These are phyloP conservation scores for Microdon myrmicae DNA, from an alignment of 2,888 invertebrate genomes.

Conservation along the genomic window DNA sequence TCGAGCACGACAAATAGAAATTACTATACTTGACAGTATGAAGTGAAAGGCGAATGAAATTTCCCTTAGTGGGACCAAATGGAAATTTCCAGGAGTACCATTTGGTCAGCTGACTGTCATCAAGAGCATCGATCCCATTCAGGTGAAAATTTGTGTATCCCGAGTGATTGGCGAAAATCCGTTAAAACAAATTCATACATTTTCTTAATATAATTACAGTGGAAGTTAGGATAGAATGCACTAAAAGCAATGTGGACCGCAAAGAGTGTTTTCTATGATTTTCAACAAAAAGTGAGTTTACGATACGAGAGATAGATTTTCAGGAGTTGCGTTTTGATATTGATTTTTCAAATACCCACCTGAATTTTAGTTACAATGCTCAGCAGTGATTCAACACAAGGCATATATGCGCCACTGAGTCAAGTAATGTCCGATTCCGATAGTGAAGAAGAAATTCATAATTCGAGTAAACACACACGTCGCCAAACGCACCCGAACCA, in stretches of 20 bases:
- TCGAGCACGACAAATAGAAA: no score
- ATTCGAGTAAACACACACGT: slow-evolving; percentile 54
- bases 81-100: no score
- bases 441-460: slow-evolving; percentile 76
- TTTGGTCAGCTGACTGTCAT: slow-evolving; percentile 11
- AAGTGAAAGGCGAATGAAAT: no score
- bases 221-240: slow-evolving; percentile 23
- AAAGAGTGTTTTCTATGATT: slow-evolving; percentile 52
- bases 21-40: no score
- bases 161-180: neutral
- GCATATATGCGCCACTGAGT: slow-evolving; percentile 79
- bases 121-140: no score
- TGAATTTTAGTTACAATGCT: slow-evolving; percentile 63
- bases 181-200: slow-evolving; percentile 6
- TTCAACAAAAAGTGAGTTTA: slow-evolving; percentile 56
- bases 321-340: slow-evolving; percentile 50
- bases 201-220: slow-evolving; percentile 1
- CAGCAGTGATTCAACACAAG: slow-evolving; percentile 67
- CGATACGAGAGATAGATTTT: no score
- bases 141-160: slow-evolving; percentile 23
- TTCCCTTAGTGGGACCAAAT: no score
- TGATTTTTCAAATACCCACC: slow-evolving; percentile 56
- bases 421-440: slow-evolving; percentile 82
- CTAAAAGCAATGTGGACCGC: slow-evolving; percentile 53
- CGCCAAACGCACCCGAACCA: slow-evolving; percentile 55